Evolutionary conservation across 2,113 vertebrate genomes (phyloP), one percentile per base, ranked within the genome.

Genomic region (Tichodroma muraria): DNA sequence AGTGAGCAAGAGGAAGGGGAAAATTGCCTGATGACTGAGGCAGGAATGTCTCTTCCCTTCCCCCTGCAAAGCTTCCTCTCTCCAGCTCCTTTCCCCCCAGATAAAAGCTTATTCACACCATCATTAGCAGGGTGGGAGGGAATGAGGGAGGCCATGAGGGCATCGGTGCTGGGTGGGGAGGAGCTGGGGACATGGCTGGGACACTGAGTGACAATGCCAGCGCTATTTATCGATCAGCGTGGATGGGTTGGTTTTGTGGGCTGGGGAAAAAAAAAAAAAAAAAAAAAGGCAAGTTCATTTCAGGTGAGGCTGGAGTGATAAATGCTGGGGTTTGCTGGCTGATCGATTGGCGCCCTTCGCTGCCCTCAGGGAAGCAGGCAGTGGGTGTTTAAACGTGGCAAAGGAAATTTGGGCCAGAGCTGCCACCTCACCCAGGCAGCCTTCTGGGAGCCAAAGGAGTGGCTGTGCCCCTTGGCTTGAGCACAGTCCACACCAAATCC

Each of bases 1-100:
- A 90, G 60, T 65, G 49, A 93, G 76, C 90, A 87, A 88, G 79
- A 95, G 94, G 88, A 95, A 96, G 85, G 79, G 91, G 84, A 87
- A 91, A 93, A 45, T 59, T 80, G 73, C 79, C 35, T 69, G 50
- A 89, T 65, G 83, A 79, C 82, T 40, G 40, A 76, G 68, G 65
- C 90, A 85, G 80, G 72, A 97, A 89, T 65, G 50, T 92, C 69
- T 89, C 89, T 84, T 89, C 68, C 92, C 73, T 94, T 85, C 44
- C 12, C 52, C 60, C 31, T 84, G 85, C 80, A 80, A 77, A 45
- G 68, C 78, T 90, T 76, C 73, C 79, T 88, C 56, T 68, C 47
- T 57, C 40, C 35, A 54, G 8, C 47, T 72, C 63, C 76, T 85
- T 59, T 20, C 21, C 33, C 47, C 30, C 11, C 17, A 44, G 1